phyloP scores from a whole-genome alignment of 2,888 invertebrate species.

The Neoaliturus tenellus region DNA sequence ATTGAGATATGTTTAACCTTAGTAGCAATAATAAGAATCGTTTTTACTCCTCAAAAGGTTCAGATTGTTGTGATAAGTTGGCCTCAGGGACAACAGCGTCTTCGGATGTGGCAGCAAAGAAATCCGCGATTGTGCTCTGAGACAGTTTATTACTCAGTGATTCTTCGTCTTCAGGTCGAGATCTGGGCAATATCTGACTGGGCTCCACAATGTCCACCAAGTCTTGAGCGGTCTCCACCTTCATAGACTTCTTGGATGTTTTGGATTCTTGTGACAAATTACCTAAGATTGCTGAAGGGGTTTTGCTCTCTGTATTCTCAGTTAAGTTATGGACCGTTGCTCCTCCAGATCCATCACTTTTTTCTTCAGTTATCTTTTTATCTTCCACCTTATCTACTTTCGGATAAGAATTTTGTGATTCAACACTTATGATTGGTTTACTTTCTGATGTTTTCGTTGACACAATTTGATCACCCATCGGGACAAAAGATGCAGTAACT shows the following conservation, averaged over 20 bases:
- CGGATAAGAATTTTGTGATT: background rate
- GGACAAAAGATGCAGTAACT: background rate
- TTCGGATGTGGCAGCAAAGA: background rate
- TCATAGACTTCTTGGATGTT: background rate
- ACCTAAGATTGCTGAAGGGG: background rate
- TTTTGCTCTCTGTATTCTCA: background rate
- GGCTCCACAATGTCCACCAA: background rate
- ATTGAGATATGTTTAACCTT: too few relatives aligned
- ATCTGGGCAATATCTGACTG: background rate
- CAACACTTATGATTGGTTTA: background rate
- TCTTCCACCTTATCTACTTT: background rate
- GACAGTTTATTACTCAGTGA: background rate
- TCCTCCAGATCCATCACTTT: background rate
- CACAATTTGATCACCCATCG: background rate
- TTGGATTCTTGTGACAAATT: background rate
- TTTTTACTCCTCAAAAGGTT: conserved; percentile 30
- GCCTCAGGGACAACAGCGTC: conserved; percentile 21
- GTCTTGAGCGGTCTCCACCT: background rate
- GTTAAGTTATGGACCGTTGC: background rate
- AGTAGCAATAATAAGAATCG: too few relatives aligned
- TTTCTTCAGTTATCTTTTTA: background rate
- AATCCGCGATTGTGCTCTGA: conserved; percentile 32
- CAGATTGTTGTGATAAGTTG: background rate
- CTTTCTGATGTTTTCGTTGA: background rate
- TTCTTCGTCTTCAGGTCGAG: background rate